Evolutionary conservation across 2,797 vertebrate species (phyloP), one percentile per base, ranked within the genome.

Genomic region (Aldrovandia affinis): DNA sequence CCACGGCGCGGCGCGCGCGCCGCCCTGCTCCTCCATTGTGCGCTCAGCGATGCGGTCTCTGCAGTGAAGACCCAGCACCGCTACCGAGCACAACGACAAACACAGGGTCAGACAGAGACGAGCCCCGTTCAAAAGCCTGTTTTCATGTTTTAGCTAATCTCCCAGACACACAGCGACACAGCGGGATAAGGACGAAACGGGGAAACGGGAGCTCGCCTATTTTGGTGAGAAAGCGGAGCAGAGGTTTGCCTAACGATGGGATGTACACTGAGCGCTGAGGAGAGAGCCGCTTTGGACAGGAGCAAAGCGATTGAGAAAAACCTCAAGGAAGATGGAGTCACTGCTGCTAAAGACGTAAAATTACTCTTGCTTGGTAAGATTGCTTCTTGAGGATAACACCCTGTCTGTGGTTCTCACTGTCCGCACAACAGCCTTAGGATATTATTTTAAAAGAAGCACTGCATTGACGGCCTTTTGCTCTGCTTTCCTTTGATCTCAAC

Each of bases 241-340:
- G 92, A 94, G 94, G 81, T 87, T 93, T 93, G 93, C 90, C 90
- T 95, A 93, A 95, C 95, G 97, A 99, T 99, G 98, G 98, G 98
- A 96, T 99, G 98, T 97, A 98, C 98, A 90, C 95, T 99, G 95
- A 99, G 98, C 95, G 98, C 98, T 87, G 98, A 98, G 95, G 98
- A 99, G 94, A 94, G 98, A 94, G 97, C 96, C 92, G 98, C 98
- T 96, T 93, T 98, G 93, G 98, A 98, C 92, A 95, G 98, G 93
- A 99, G 97, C 97, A 98, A 99, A 96, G 97, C 97, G 89, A 98
- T 98, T 95, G 98, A 99, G 95, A 99, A 98, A 89, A 98, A 98
- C 94, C 97, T 99, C 81, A 99, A 99, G 92, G 98, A 99, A 93
- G 98, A 99, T 90, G 98, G 98, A 61, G 91, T 99, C 91, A 98